A percentile compares a stretch with the other conserved stretches of the same genome.
phyloP scores from a whole-genome alignment of 2,113 vertebrate genomes.

The Vombatus ursinus region DNA sequence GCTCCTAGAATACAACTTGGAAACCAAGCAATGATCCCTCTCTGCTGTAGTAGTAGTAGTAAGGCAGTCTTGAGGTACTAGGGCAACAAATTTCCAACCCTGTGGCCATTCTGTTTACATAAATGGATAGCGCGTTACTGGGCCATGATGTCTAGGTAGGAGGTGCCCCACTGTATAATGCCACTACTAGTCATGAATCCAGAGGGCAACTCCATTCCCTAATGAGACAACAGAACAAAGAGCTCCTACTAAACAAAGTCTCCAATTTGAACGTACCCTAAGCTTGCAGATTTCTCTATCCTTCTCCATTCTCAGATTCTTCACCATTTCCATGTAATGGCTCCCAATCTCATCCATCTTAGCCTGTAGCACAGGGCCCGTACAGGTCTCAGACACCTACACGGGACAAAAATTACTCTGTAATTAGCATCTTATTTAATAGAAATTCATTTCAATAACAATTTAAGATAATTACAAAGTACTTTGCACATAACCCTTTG shows the following conservation, averaged over 20 bases:
- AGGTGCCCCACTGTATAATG: neutral
- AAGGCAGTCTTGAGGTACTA: neutral
- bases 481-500: neutral
- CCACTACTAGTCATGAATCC: neutral
- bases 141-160: neutral
- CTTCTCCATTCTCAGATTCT: constrained; percentile 88
- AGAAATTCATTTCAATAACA: neutral
- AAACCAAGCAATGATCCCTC: neutral
- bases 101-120: neutral
- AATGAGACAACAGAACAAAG: neutral
- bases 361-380: constrained; percentile 83
- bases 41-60: too few relatives aligned
- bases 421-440: constrained; percentile 19
- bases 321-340: constrained; percentile 92
- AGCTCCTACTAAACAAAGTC: neutral
- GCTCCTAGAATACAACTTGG: too few relatives aligned
- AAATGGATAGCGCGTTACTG: too few relatives aligned
- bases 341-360: constrained; percentile 92
- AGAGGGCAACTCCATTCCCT: neutral
- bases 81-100: neutral
- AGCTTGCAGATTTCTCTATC: constrained; percentile 91
- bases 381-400: constrained; percentile 83
- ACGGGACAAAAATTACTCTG: constrained; percentile 45
- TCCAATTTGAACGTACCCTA: constrained; percentile 82
- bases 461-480: neutral